Percentiles rank a stretch among this genome's conserved stretches.
Evolutionary conservation across 2,113 vertebrate species (phyloP).

Genomic region (Microcebus ravelobensis): DNA sequence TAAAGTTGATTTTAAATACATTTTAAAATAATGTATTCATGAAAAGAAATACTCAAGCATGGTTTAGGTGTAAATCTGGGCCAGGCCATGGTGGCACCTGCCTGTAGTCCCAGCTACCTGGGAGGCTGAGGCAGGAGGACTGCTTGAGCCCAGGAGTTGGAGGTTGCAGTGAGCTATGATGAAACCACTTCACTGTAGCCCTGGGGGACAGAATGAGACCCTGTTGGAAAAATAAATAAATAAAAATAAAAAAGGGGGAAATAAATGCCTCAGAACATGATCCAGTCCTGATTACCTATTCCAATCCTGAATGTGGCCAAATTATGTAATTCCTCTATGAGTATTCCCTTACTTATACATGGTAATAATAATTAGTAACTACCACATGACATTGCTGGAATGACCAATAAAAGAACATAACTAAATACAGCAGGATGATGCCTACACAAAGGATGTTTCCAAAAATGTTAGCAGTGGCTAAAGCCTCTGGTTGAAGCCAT

Average conservation of each 20-base stretch:
- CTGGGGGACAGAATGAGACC: no score
- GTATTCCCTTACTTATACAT: neutral
- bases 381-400: neutral
- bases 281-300: neutral
- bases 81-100: no score
- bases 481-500: neutral
- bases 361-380: neutral
- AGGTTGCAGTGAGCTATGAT: no score
- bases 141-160: no score
- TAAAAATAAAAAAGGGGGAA: no score
- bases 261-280: neutral
- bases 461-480: neutral
- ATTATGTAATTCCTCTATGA: neutral
- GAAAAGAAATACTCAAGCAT: neutral
- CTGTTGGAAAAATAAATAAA: no score
- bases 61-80: neutral
- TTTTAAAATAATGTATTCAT: neutral
- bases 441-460: neutral
- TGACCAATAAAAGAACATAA: neutral
- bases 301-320: neutral
- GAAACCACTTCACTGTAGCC: no score
- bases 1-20: neutral
- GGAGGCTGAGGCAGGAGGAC: no score
- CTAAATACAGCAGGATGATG: neutral
- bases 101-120: no score